phyloP scores from a whole-genome alignment of 2,113 vertebrate genomes.

The Dasyornis broadbenti region DNA sequence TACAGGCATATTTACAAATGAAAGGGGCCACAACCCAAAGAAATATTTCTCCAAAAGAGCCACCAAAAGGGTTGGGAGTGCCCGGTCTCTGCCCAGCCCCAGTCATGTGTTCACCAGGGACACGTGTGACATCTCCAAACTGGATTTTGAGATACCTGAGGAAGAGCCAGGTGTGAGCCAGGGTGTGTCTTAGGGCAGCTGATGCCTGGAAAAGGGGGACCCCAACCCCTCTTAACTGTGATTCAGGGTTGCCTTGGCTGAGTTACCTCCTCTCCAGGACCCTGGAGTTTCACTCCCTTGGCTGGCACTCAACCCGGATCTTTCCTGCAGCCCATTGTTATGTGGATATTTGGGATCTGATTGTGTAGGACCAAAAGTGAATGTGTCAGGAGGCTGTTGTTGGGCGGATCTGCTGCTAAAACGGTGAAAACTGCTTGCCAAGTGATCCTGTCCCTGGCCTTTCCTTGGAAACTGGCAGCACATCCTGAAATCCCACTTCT shows the following conservation, averaged over 20 bases:
- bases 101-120: accelerated
- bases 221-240: neutral
- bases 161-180: neutral
- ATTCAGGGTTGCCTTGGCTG: neutral
- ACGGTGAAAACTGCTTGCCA: neutral
- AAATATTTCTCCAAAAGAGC: neutral
- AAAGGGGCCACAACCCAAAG: neutral
- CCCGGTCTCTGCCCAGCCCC: neutral
- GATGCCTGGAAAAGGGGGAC: neutral
- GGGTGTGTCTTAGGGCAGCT: neutral
- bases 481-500: neutral
- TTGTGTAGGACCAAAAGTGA: neutral
- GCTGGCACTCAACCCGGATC: neutral
- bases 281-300: neutral
- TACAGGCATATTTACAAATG: neutral
- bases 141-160: neutral
- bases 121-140: neutral
- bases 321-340: neutral
- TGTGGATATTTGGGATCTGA: neutral
- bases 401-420: neutral
- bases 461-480: neutral
- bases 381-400: neutral
- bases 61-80: neutral
- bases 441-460: neutral
- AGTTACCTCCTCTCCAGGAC: neutral